phyloP scores from a whole-genome alignment of 2,797 vertebrate genomes.

The Morus bassanus region DNA sequence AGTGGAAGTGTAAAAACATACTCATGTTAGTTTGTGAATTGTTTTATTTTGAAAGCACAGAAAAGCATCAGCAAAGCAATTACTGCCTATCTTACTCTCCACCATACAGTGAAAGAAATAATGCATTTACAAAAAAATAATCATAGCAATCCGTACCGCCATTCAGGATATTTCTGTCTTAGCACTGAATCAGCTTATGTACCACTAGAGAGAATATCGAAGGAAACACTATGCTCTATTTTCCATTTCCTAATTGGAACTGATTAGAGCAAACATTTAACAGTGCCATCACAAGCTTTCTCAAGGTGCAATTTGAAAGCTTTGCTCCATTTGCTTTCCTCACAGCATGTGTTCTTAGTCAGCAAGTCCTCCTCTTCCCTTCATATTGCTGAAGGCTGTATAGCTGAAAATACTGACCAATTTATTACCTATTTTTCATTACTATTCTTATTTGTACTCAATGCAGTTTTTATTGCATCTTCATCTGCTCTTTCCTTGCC shows the following conservation, averaged over 20 bases:
- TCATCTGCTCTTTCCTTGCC: not conserved
- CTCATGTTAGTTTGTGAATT: not conserved
- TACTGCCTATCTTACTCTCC: not conserved
- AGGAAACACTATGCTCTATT: not conserved
- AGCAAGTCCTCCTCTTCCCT: not conserved
- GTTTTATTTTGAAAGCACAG: not conserved
- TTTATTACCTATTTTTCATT: not conserved
- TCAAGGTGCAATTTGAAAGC: not conserved
- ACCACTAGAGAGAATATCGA: not conserved
- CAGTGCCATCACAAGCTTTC: not conserved
- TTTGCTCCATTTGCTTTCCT: not conserved
- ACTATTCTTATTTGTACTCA: not conserved
- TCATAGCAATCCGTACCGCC: not conserved
- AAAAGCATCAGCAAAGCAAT: not conserved
- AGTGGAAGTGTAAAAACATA: not conserved
- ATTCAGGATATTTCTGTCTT: not conserved
- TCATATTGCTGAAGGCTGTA: not conserved
- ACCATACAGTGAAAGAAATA: not conserved
- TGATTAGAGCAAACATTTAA: not conserved
- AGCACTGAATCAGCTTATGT: not conserved
- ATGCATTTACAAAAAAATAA: not conserved
- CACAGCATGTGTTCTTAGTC: not conserved
- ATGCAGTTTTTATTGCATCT: not conserved
- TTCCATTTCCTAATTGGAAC: not conserved
- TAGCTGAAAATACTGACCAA: not conserved